Conservation (phyloP, 2,113 vertebrate genomes). For the Cyphotilapia sp. region DNA sequence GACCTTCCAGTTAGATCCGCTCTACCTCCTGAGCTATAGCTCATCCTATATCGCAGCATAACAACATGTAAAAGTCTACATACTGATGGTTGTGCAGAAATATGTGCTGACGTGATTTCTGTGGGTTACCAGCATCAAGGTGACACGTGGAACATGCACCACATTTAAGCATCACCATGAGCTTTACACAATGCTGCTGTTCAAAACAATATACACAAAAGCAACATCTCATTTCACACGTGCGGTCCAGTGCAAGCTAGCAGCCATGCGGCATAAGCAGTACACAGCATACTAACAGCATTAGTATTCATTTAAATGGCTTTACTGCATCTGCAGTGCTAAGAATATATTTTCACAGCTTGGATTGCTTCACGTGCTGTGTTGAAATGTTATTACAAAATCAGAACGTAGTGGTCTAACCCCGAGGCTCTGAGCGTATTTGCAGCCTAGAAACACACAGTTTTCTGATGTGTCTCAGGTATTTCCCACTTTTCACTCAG, state of each 20-base stretch:
- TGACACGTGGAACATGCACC: neutral
- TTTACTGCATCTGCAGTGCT: neutral
- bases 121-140: neutral
- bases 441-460: neutral
- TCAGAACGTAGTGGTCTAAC: neutral
- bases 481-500: neutral
- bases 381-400: neutral
- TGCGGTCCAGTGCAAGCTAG: neutral
- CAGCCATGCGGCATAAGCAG: neutral
- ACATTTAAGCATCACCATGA: neutral
- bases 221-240: neutral
- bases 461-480: neutral
- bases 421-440: neutral
- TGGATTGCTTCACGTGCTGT: neutral
- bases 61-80: neutral
- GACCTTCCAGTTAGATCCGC: neutral
- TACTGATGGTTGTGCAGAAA: neutral
- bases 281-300: neutral
- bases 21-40: neutral
- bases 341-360: neutral
- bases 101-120: neutral
- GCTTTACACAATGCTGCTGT: accelerated
- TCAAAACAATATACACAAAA: neutral
- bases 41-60: neutral
- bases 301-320: neutral